Evolutionary conservation across 2,797 vertebrate genomes (phyloP).

Genomic region (Otolemur crassicaudatus): DNA sequence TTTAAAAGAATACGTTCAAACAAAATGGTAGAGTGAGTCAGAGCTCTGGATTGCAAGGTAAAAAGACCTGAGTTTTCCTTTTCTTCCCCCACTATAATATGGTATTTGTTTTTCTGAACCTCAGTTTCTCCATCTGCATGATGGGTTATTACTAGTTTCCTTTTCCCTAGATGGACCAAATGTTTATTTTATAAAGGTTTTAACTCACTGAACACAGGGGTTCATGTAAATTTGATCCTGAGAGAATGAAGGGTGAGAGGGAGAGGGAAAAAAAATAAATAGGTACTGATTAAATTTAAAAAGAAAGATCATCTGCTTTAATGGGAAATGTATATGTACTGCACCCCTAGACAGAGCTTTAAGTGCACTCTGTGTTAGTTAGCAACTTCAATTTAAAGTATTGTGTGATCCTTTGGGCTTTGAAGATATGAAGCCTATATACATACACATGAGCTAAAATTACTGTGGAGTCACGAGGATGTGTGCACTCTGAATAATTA

Average conservation of each 20-base stretch:
- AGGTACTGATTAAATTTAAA: slow-evolving; percentile 74
- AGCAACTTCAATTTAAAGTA: slow-evolving; percentile 66
- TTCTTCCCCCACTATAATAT: background rate
- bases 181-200: slow-evolving; percentile 71
- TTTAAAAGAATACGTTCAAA: slow-evolving; percentile 44
- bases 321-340: slow-evolving; percentile 31
- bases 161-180: slow-evolving; percentile 24
- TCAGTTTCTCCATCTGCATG: slow-evolving; percentile 48
- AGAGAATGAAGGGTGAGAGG: slow-evolving; percentile 11
- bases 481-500: slow-evolving; percentile 73
- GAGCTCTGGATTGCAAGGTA: background rate
- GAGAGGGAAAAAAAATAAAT: slow-evolving; percentile 68
- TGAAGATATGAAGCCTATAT: slow-evolving; percentile 48
- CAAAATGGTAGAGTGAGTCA: background rate
- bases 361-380: slow-evolving; percentile 53
- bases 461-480: background rate
- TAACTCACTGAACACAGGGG: slow-evolving; percentile 32
- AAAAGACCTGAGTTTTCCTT: background rate
- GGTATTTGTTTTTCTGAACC: background rate
- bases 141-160: background rate
- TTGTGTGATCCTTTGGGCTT: slow-evolving; percentile 82
- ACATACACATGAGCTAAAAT: slow-evolving; percentile 62
- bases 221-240: slow-evolving; percentile 14
- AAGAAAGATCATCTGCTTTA: slow-evolving; percentile 67
- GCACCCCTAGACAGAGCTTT: slow-evolving; percentile 42